phyloP scores from a whole-genome alignment of 2,888 invertebrate genomes.

The Arenicola marina region DNA sequence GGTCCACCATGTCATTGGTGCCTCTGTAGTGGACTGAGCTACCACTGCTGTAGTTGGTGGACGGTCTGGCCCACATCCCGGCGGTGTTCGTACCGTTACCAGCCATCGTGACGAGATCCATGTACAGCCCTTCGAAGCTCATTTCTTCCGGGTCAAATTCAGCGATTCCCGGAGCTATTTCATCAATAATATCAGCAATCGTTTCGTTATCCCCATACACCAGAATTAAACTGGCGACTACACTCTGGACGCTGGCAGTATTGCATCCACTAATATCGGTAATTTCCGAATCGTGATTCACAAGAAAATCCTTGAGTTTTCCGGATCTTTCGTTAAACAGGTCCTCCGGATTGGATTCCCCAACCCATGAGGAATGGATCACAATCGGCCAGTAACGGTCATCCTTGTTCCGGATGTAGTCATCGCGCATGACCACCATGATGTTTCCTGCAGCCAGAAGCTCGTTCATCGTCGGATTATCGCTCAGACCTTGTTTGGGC shows the following conservation, averaged over 20 bases:
- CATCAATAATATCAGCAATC: too few relatives aligned
- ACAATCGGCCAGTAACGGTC: not conserved
- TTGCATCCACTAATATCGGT: not conserved
- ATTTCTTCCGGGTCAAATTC: not conserved
- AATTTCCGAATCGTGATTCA: not conserved
- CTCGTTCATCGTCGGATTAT: too few relatives aligned
- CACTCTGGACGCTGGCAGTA: not conserved
- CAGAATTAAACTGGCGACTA: not conserved
- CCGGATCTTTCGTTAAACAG: conserved; percentile 2
- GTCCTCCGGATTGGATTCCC: conserved; percentile 5
- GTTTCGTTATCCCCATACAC: too few relatives aligned
- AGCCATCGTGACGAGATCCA: too few relatives aligned
- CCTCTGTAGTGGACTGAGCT: too few relatives aligned
- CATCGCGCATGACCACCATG: conserved; percentile 3
- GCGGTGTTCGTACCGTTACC: too few relatives aligned
- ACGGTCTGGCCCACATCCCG: too few relatives aligned
- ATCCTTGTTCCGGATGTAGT: conserved; percentile 5
- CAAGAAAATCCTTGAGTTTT: not conserved
- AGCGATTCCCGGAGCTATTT: too few relatives aligned
- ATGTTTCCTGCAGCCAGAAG: conserved; percentile 1
- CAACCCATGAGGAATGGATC: not conserved
- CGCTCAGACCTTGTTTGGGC: too few relatives aligned
- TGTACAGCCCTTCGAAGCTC: conserved; percentile 8
- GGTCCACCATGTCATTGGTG: too few relatives aligned
- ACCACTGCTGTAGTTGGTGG: too few relatives aligned